phyloP scores from a whole-genome alignment of 2,888 invertebrate genomes.

The Trichacis sp. region DNA sequence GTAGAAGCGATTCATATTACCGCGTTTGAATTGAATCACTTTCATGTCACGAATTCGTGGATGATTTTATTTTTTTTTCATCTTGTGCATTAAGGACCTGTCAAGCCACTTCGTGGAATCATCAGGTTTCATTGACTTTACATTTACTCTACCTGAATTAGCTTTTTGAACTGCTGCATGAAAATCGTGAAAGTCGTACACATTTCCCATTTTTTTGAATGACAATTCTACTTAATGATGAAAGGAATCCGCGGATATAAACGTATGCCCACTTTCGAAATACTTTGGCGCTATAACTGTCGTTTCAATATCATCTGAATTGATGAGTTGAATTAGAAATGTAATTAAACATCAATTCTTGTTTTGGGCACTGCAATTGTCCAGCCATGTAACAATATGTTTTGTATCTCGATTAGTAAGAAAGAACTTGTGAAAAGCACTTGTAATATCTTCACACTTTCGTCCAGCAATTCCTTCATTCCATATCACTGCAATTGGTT shows the following conservation, averaged over 20 bases:
- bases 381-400: slow-evolving; percentile 15
- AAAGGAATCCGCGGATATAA: slow-evolving; percentile 21
- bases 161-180: slow-evolving; percentile 12
- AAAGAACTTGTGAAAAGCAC: slow-evolving; percentile 16
- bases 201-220: slow-evolving; percentile 16
- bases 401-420: slow-evolving; percentile 13
- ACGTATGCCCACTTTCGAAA: slow-evolving; percentile 21
- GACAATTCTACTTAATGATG: slow-evolving; percentile 20
- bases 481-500: slow-evolving; percentile 8
- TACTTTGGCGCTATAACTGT: slow-evolving; percentile 15
- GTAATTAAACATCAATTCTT: slow-evolving; percentile 20
- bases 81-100: slow-evolving; percentile 5
- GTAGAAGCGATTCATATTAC: slow-evolving; percentile 14
- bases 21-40: slow-evolving; percentile 16
- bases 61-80: slow-evolving; percentile 6
- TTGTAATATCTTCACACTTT: no score
- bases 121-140: background rate
- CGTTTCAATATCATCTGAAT: slow-evolving; percentile 12
- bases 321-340: slow-evolving; percentile 18
- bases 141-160: slow-evolving; percentile 13
- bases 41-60: slow-evolving; percentile 17
- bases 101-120: slow-evolving; percentile 11
- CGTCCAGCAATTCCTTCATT: background rate
- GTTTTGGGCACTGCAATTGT: slow-evolving; percentile 21
- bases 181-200: slow-evolving; percentile 30